These are phyloP conservation scores for Orthosia gothica DNA, from an alignment of 2,888 invertebrate species.

Conservation along the genomic window DNA sequence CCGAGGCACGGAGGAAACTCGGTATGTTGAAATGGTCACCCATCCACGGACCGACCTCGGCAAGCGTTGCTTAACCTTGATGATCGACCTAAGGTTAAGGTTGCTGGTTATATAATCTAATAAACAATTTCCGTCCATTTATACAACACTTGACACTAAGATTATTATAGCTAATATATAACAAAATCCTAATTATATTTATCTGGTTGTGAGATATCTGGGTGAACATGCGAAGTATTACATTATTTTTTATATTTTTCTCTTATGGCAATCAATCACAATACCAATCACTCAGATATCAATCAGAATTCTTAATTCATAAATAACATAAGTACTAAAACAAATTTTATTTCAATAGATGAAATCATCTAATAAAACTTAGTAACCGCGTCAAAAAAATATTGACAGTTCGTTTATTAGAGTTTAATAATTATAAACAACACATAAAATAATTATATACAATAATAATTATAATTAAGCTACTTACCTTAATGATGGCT, in stretches of 20 bases:
- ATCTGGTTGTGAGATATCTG: slow-evolving; percentile 10
- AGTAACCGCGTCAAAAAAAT: not conserved
- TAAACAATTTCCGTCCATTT: not conserved
- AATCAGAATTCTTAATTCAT: slow-evolving; percentile 9
- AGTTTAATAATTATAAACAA: not conserved
- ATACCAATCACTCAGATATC: slow-evolving; percentile 10
- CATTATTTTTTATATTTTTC: not conserved
- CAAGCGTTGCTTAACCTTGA: too few relatives aligned
- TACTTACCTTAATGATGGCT: slow-evolving; percentile 34
- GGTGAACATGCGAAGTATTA: slow-evolving; percentile 17
- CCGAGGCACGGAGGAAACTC: too few relatives aligned
- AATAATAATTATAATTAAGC: slow-evolving; percentile 19
- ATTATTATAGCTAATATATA: not conserved
- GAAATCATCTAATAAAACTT: too few relatives aligned
- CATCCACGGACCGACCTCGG: too few relatives aligned
- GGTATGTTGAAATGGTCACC: too few relatives aligned
- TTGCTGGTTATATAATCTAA: not conserved
- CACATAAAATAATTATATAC: not conserved
- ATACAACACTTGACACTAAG: not conserved
- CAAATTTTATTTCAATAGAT: not conserved
- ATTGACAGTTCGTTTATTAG: not conserved
- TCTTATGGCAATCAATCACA: slow-evolving; percentile 34
- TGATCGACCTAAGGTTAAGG: too few relatives aligned
- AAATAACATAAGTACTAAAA: slow-evolving; percentile 4
- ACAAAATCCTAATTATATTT: slow-evolving; percentile 24